A percentile compares a stretch with the other conserved stretches of the same genome.
These are phyloP conservation scores for Archilochus colubris DNA, from an alignment of 2,113 vertebrate genomes.

Conservation along the genomic window DNA sequence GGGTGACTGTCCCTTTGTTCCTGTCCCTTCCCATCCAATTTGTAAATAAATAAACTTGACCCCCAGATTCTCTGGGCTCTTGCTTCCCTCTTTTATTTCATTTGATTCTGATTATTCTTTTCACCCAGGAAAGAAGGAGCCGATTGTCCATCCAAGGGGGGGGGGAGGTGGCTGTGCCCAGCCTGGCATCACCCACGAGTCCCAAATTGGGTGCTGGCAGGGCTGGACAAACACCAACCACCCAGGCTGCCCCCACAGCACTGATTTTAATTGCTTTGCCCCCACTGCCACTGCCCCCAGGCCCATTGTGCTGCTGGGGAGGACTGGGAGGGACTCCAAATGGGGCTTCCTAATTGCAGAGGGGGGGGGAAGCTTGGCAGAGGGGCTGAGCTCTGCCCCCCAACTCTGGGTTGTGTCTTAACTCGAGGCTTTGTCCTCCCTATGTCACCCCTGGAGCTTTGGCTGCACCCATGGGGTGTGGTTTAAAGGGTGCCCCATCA, in stretches of 20 bases:
- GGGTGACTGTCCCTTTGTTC: constrained; percentile 57
- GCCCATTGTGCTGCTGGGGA: neutral
- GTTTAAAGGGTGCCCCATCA: fast-evolving
- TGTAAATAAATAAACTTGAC: constrained; percentile 67
- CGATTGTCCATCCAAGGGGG: neutral
- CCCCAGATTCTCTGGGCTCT: neutral
- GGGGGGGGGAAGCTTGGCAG: neutral
- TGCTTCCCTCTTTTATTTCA: neutral
- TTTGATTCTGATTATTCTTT: neutral
- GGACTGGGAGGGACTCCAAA: neutral
- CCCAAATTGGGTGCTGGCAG: neutral
- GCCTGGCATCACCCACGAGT: neutral
- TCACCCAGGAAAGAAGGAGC: neutral
- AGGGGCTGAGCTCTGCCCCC: neutral
- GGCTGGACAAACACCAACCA: neutral
- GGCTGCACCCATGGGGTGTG: fast-evolving
- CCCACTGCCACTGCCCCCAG: neutral
- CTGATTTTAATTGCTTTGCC: constrained; percentile 51
- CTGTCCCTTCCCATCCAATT: constrained; percentile 19
- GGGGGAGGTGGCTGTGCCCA: fast-evolving
- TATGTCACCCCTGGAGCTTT: fast-evolving
- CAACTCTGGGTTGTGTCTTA: no score
- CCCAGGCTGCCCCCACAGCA: neutral
- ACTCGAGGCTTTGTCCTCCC: no score
- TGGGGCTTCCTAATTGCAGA: neutral